These are phyloP conservation scores for Opisthograptis luteolata DNA, from an alignment of 2,888 invertebrate species.

Conservation along the genomic window DNA sequence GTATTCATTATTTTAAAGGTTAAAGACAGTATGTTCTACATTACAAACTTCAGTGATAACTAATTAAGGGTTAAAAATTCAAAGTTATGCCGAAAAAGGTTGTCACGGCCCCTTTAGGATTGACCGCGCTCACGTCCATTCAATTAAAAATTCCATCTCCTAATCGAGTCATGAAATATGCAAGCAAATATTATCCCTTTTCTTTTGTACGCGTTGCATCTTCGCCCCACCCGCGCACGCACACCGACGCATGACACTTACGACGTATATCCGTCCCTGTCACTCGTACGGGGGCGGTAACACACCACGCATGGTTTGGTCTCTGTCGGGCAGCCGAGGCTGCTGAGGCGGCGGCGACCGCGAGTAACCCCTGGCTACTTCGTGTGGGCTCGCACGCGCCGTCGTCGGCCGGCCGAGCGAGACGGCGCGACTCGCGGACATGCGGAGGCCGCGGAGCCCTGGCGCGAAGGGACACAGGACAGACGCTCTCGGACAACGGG, in stretches of 20 bases:
- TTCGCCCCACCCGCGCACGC: slow-evolving; percentile 84
- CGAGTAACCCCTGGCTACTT: slow-evolving; percentile 84
- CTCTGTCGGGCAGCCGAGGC: slow-evolving; percentile 77
- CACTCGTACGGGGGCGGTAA: slow-evolving; percentile 53
- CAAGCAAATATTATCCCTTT: slow-evolving; percentile 85
- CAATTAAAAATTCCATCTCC: slow-evolving; percentile 84
- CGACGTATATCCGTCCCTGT: slow-evolving; percentile 70
- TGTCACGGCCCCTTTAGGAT: slow-evolving; percentile 36
- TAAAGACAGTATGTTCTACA: no score
- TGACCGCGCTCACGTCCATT: slow-evolving; percentile 78
- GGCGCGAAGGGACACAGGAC: slow-evolving; percentile 84
- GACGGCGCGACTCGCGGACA: slow-evolving; percentile 78
- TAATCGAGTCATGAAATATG: slow-evolving; percentile 85
- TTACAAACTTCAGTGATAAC: no score
- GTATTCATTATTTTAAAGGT: no score
- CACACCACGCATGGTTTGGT: slow-evolving; percentile 56
- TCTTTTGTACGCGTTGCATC: slow-evolving; percentile 83
- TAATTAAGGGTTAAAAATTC: neutral
- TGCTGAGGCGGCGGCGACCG: slow-evolving; percentile 80
- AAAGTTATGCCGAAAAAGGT: neutral
- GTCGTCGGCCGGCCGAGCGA: slow-evolving; percentile 79
- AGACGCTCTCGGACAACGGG: slow-evolving; percentile 85
- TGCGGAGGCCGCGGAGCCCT: slow-evolving; percentile 79
- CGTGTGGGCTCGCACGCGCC: slow-evolving; percentile 82
- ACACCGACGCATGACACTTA: slow-evolving; percentile 80